Conservation (phyloP, 2,113 vertebrate genomes). For the Nannospalax galili region DNA sequence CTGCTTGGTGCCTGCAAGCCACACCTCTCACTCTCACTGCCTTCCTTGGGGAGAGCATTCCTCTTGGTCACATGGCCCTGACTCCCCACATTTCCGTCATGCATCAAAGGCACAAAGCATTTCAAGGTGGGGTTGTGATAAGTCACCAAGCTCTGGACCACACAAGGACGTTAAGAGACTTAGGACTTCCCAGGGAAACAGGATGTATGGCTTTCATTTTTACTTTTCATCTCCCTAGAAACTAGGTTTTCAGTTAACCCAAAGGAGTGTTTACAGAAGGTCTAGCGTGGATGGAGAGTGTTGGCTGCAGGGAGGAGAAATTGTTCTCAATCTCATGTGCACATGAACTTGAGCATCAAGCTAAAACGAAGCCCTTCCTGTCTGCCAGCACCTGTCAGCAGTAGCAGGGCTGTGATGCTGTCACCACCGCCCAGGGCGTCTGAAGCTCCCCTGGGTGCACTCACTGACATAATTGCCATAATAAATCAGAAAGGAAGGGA, state of each 20-base stretch:
- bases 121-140: background rate
- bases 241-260: constrained; percentile 48
- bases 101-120: background rate
- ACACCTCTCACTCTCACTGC: background rate
- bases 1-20: background rate
- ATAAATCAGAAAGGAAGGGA: constrained; percentile 28
- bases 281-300: constrained; percentile 25
- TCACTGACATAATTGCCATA: background rate
- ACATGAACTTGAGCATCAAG: background rate
- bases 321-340: background rate
- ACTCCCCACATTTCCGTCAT: background rate
- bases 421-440: background rate
- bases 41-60: background rate
- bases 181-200: background rate
- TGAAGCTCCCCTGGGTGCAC: constrained; percentile 6
- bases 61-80: background rate
- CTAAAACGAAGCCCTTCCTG: background rate
- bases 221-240: constrained; percentile 38
- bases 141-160: constrained; percentile 6
- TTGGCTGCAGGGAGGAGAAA: background rate
- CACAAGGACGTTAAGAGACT: constrained; percentile 29
- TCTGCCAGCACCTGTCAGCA: background rate
- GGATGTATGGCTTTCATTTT: background rate
- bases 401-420: background rate
- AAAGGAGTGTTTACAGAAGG: constrained; percentile 58